Percentiles rank a stretch among this genome's conserved stretches.
phyloP scores from a whole-genome alignment of 2,888 invertebrate species.

The Ichneumoninae sp. region DNA sequence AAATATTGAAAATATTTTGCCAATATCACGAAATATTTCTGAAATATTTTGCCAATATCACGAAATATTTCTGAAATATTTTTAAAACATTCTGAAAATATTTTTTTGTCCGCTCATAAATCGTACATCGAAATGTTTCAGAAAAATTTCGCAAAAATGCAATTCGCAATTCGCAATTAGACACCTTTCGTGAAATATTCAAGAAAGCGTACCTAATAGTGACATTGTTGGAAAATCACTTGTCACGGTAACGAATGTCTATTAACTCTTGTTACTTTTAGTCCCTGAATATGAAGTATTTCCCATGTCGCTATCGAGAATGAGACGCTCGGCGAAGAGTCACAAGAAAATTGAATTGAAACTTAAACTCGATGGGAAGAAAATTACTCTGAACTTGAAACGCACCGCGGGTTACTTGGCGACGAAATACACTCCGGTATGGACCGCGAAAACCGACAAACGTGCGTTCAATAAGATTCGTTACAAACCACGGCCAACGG shows the following conservation, averaged over 20 bases:
- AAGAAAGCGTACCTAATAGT: neutral
- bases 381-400: slow-evolving; percentile 9
- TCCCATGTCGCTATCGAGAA: neutral
- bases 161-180: too few relatives aligned
- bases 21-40: too few relatives aligned
- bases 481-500: slow-evolving; percentile 32
- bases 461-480: slow-evolving; percentile 8
- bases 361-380: neutral
- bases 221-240: neutral
- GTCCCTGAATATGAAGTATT: slow-evolving; percentile 8
- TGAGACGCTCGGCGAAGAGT: slow-evolving; percentile 12
- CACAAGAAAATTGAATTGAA: neutral
- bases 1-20: too few relatives aligned
- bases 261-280: neutral
- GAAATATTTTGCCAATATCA: too few relatives aligned
- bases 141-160: too few relatives aligned
- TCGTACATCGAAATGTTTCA: too few relatives aligned
- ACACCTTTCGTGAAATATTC: too few relatives aligned
- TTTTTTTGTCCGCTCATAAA: too few relatives aligned
- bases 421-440: neutral
- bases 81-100: too few relatives aligned
- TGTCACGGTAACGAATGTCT: too few relatives aligned
- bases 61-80: too few relatives aligned
- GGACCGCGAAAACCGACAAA: neutral
- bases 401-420: neutral